phyloP scores from a whole-genome alignment of 2,797 vertebrate genomes.

The Tauraco hartlaubi region DNA sequence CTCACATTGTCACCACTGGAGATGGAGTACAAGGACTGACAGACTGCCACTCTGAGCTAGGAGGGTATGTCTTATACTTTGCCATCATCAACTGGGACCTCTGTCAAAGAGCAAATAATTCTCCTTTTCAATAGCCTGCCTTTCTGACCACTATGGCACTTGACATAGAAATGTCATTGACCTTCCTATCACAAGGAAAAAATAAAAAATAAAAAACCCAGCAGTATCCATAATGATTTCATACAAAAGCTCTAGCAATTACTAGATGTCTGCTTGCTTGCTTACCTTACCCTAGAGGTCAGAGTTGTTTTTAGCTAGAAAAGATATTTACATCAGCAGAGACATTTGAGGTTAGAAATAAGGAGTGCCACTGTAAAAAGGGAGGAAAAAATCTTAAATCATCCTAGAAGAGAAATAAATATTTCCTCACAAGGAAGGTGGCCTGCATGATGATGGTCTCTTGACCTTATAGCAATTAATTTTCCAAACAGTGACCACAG shows the following conservation, averaged over 20 bases:
- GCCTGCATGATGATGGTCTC: background rate
- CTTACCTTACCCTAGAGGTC: background rate
- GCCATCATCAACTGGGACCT: background rate
- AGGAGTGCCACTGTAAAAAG: rapidly evolving
- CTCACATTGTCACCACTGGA: rapidly evolving
- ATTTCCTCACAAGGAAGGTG: background rate
- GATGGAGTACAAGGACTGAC: background rate
- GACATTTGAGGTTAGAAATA: background rate
- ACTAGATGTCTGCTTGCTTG: background rate
- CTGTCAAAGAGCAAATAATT: background rate
- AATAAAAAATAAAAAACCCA: background rate
- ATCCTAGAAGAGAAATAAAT: background rate
- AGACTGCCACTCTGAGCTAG: rapidly evolving
- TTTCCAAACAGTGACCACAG: background rate
- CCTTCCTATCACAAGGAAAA: background rate
- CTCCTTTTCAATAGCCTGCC: background rate
- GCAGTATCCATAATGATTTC: background rate
- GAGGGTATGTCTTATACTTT: background rate
- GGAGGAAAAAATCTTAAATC: background rate
- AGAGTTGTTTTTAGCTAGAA: background rate
- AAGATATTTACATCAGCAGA: background rate
- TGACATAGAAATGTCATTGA: background rate
- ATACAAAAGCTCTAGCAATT: background rate
- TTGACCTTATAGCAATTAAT: background rate
- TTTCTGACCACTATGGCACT: background rate